These are phyloP conservation scores for Callinectes sapidus DNA, from an alignment of 2,888 invertebrate genomes.

Conservation along the genomic window DNA sequence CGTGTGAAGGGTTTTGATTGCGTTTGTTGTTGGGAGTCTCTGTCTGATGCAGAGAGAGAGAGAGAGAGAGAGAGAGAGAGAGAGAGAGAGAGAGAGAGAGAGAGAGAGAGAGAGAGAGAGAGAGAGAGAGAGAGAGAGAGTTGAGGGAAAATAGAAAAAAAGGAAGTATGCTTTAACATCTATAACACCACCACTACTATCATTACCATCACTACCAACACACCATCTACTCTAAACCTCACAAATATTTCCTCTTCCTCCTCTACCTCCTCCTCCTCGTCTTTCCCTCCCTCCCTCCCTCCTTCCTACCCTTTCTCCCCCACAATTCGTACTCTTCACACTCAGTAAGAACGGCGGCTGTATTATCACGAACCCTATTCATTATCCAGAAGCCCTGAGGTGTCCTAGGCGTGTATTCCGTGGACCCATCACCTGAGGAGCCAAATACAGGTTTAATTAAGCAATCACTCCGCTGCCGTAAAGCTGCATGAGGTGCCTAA, in stretches of 20 bases:
- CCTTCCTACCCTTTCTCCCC: background rate
- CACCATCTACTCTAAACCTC: background rate
- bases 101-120: background rate
- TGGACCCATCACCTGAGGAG: conserved; percentile 3
- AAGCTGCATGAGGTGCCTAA: conserved; percentile 9
- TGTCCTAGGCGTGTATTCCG: background rate
- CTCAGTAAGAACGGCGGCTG: background rate
- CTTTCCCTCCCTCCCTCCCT: background rate
- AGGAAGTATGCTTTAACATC: no score
- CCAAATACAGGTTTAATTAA: conserved; percentile 21
- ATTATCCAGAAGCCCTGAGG: background rate
- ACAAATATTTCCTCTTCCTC: background rate
- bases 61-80: background rate
- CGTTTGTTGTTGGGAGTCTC: background rate
- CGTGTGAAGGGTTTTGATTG: background rate
- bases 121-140: background rate
- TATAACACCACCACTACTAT: background rate
- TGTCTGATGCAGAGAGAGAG: background rate
- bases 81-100: background rate
- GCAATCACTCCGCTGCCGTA: background rate
- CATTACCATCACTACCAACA: background rate
- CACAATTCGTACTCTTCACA: background rate
- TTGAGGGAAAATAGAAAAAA: no score
- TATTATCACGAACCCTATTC: conserved; percentile 10
- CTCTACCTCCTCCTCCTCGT: background rate